A percentile compares a stretch with the other conserved stretches of the same genome.
These are phyloP conservation scores for Spongia lamella DNA, from an alignment of 37 sponge, comb jelly and placozoan species.

Conservation along the genomic window DNA sequence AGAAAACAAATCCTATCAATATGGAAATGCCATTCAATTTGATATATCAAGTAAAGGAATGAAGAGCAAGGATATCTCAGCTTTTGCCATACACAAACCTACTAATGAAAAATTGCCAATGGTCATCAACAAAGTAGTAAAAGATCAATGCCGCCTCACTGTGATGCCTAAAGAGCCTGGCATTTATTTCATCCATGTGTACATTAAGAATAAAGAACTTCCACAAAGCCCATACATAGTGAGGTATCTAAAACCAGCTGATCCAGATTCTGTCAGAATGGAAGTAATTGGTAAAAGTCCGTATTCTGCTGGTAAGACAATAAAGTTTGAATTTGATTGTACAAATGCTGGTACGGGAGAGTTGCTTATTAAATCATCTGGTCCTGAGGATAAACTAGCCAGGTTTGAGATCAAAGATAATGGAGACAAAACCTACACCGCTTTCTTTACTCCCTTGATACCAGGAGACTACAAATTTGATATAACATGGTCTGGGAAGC, in stretches of 20 bases:
- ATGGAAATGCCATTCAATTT: conserved; percentile 45
- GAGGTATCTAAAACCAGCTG: conserved; percentile 19
- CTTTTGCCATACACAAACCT: conserved; percentile 47
- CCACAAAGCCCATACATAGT: conserved; percentile 58
- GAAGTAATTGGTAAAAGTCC: conserved; percentile 10
- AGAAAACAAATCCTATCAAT: conserved; percentile 23
- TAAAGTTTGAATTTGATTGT: conserved; percentile 7
- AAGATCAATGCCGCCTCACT: conserved; percentile 52
- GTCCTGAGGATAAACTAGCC: neutral
- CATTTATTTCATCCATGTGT: conserved; percentile 51
- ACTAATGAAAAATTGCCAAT: conserved; percentile 41
- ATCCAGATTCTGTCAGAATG: conserved; percentile 36
- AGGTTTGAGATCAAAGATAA: conserved; percentile 6
- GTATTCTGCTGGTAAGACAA: conserved; percentile 9
- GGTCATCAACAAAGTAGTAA: conserved; percentile 43
- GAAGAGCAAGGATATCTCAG: conserved; percentile 57
- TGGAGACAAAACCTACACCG: conserved; percentile 9
- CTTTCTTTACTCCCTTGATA: conserved; percentile 17
- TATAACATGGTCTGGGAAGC: conserved; percentile 30
- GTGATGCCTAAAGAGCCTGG: conserved; percentile 59
- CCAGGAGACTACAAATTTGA: conserved; percentile 39
- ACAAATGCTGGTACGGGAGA: conserved; percentile 15
- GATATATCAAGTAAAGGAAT: conserved; percentile 31
- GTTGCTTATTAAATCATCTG: conserved; percentile 5
- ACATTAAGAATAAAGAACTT: conserved; percentile 26